Conservation (phyloP, 2,888 invertebrate genomes). For the Sphecodes monilicornis region DNA sequence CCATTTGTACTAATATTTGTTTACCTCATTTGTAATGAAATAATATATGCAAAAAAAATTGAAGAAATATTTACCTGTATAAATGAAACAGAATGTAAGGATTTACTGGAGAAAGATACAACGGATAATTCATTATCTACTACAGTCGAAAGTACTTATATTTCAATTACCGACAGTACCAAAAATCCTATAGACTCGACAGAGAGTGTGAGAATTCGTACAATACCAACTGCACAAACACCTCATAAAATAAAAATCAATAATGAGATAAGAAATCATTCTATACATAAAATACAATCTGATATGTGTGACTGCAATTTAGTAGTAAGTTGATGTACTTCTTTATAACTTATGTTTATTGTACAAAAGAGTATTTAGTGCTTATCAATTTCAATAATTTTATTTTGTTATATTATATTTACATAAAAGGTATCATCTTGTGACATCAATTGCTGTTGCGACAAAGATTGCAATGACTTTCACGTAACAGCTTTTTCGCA, state of each 20-base stretch:
- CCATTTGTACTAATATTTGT: conserved; percentile 47
- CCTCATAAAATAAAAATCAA: conserved; percentile 21
- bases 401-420: no score
- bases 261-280: conserved; percentile 37
- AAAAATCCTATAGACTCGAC: conserved; percentile 19
- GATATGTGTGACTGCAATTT: conserved; percentile 87
- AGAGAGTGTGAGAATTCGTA: conserved; percentile 30
- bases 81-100: conserved; percentile 72
- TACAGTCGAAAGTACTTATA: conserved; percentile 26
- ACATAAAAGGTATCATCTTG: conserved; percentile 87
- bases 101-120: conserved; percentile 39
- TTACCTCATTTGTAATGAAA: conserved; percentile 41
- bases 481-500: conserved; percentile 87
- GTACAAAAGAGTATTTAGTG: not conserved
- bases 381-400: conserved; percentile 33
- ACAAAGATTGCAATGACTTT: conserved; percentile 88
- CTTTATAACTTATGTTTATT: conserved; percentile 2
- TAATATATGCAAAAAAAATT: conserved; percentile 50
- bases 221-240: conserved; percentile 29
- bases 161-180: conserved; percentile 8
- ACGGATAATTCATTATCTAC: conserved; percentile 29
- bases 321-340: conserved; percentile 81
- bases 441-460: conserved; percentile 95
- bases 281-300: conserved; percentile 68
- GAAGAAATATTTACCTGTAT: conserved; percentile 69